A percentile compares a stretch with the other conserved stretches of the same genome.
Evolutionary conservation across 2,113 vertebrate species (phyloP).

Genomic region (Anseranas semipalmata): DNA sequence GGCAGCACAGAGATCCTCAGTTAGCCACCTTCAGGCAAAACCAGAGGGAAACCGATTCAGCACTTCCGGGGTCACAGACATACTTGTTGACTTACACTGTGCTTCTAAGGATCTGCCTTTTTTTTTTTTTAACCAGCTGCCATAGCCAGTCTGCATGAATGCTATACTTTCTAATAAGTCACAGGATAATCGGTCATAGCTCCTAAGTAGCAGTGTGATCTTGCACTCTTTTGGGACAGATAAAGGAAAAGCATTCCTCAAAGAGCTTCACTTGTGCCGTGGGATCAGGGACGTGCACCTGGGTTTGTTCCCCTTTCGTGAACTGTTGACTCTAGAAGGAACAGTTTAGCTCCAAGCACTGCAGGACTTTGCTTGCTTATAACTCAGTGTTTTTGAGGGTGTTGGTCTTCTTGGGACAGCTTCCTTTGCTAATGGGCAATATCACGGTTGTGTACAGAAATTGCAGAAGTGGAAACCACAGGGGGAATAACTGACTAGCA

Average conservation of each 20-base stretch:
- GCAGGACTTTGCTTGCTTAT: rapidly evolving
- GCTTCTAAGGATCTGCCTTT: background rate
- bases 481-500: background rate
- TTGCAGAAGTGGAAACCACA: conserved; percentile 48
- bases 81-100: background rate
- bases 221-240: background rate
- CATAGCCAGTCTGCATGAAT: rapidly evolving
- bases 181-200: background rate
- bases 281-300: too few species aligned
- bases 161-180: background rate
- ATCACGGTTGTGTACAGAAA: background rate
- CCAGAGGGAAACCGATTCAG: background rate
- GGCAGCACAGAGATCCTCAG: too few species aligned
- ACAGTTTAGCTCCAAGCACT: background rate
- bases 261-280: rapidly evolving
- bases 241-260: background rate
- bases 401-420: background rate
- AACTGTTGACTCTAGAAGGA: background rate
- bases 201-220: rapidly evolving
- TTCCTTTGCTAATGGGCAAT: background rate
- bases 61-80: background rate
- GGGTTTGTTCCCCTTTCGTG: rapidly evolving
- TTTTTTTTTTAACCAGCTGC: rapidly evolving
- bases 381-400: background rate
- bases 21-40: background rate